Evolutionary conservation across 1,140 invertebrate species (phyloP).

Genomic region (Rhyzopertha dominica): DNA sequence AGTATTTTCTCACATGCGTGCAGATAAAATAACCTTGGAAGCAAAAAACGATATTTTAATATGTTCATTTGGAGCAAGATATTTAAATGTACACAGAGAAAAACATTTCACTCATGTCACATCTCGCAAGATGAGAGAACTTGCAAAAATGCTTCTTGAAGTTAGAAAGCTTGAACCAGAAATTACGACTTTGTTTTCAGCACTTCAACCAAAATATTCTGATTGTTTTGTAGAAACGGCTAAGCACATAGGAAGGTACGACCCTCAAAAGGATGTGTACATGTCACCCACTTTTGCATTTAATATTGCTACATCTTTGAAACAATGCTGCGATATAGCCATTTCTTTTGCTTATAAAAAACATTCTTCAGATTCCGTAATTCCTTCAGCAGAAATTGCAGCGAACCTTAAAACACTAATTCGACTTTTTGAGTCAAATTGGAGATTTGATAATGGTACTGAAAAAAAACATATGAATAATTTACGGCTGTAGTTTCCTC

Average conservation of each 20-base stretch:
- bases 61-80: conserved; percentile 19
- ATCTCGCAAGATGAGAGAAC: conserved; percentile 26
- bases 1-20: conserved; percentile 25
- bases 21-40: conserved; percentile 25
- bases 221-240: conserved; percentile 21
- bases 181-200: conserved; percentile 18
- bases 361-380: conserved; percentile 2
- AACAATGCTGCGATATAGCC: conserved; percentile 29
- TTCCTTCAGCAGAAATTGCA: conserved; percentile 14
- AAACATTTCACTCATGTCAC: conserved; percentile 21
- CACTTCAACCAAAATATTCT: conserved; percentile 24
- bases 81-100: conserved; percentile 24
- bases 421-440: conserved; percentile 19
- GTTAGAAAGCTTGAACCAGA: conserved; percentile 16
- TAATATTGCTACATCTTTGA: conserved; percentile 27
- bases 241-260: conserved; percentile 19
- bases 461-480: too few relatives aligned
- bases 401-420: conserved; percentile 18
- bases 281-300: conserved; percentile 23
- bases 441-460: too few relatives aligned
- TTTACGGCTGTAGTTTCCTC: too few relatives aligned
- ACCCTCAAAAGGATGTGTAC: conserved; percentile 18
- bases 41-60: conserved; percentile 28
- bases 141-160: conserved; percentile 22
- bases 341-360: conserved; percentile 9